Conservation (phyloP, 2,113 vertebrate species). For the Herpailurus yagouaroundi region DNA sequence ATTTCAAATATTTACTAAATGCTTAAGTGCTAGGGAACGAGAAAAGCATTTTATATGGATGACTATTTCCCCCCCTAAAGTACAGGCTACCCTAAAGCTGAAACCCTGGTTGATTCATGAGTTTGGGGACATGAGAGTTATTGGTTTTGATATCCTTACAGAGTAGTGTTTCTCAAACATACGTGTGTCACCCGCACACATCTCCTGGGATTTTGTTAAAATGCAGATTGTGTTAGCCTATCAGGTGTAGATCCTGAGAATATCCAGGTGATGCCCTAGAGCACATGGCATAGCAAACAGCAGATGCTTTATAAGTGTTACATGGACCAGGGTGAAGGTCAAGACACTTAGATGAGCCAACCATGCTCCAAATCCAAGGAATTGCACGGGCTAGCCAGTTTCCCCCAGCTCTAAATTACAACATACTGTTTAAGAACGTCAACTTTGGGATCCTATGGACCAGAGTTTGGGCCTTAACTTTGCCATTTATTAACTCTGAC, state of each 20-base stretch:
- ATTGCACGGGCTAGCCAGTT: not conserved
- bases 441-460: not conserved
- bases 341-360: not conserved
- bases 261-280: not conserved
- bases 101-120: not conserved
- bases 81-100: not conserved
- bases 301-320: not conserved
- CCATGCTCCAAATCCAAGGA: not conserved
- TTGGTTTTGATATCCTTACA: not conserved
- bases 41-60: not conserved
- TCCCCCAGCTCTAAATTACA: not conserved
- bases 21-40: not conserved
- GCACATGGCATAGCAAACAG: not conserved
- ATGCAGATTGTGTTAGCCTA: not conserved
- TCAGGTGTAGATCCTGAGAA: not conserved
- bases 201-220: not conserved
- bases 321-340: not conserved
- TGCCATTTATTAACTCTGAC: not conserved
- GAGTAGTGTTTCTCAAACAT: not conserved
- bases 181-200: not conserved
- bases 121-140: not conserved
- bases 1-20: not conserved
- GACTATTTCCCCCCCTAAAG: not conserved
- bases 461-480: not conserved
- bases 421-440: not conserved